Conservation (phyloP, 2,797 vertebrate genomes). For the Erethizon dorsatum region DNA sequence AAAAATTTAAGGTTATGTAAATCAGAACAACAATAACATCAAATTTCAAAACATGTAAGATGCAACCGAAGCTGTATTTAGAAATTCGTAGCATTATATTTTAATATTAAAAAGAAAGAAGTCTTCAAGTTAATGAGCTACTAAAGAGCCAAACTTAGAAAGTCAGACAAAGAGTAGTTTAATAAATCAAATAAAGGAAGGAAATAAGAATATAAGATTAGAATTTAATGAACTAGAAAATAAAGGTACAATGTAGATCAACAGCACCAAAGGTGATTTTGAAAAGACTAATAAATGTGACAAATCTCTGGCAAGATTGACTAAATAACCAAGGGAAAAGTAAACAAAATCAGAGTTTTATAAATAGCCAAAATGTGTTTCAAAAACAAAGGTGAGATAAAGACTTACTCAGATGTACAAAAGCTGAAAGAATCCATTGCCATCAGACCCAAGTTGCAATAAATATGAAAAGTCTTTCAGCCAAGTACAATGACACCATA, state of each 20-base stretch:
- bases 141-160: slow-evolving; percentile 27
- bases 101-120: slow-evolving; percentile 46
- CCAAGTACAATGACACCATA: neutral
- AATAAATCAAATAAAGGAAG: slow-evolving; percentile 52
- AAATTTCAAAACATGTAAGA: slow-evolving; percentile 31
- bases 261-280: neutral
- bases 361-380: slow-evolving; percentile 45
- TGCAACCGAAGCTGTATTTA: slow-evolving; percentile 26
- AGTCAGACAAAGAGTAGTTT: neutral
- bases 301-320: slow-evolving; percentile 26
- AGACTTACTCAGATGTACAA: neutral
- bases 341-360: neutral
- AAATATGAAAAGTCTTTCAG: neutral
- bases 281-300: slow-evolving; percentile 31
- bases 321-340: slow-evolving; percentile 32
- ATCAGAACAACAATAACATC: slow-evolving; percentile 7
- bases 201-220: neutral
- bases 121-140: neutral
- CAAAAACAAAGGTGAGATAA: slow-evolving; percentile 43
- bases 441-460: neutral
- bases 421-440: slow-evolving; percentile 7
- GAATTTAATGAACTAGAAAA: slow-evolving; percentile 54
- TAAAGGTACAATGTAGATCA: neutral
- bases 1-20: slow-evolving; percentile 37
- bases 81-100: slow-evolving; percentile 23